Base-by-base conservation (phyloP, 2,888 invertebrate species). In the Torymus texanus region DNA sequence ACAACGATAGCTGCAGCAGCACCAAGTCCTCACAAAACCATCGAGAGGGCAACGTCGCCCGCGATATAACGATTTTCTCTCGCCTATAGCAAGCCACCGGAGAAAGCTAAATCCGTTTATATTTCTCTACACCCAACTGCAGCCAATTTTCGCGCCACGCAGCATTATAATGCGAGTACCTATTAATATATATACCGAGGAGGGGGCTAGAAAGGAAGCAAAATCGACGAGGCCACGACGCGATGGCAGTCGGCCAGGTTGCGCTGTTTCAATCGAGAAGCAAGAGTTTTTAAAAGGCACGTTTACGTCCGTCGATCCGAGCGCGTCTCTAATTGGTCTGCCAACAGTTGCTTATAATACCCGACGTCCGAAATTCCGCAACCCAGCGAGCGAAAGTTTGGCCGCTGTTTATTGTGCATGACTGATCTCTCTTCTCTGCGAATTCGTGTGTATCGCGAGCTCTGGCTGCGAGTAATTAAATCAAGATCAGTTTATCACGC, bases 211-310 rank as follows among this genome's bases (percentile, higher is more conserved):
- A 51, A 29, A 5, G 13, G 14, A 11, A 65, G 16, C 14, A 41
- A 74, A 80, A 77, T 80, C 77, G 67, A 80, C 58, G 62, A 24
- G 16, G 12, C 50, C 67, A 5, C 24, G 29, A 21, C 21, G n/a
- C 14, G 13, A 51, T 75, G 79, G 75, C 74, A 73, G 11, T 14
- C 18, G 29, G 73, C 78, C 78, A 79, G 58, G 73, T 74, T 73
- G 58, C 13, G 61, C 55, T 50, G 41, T 41, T 41, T 41, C 41
- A 41, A 41, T 41, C 41, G 41, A 4, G 41, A 41, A 41, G 41
- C 8, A 8, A 41, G 41, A 41, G 41, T 41, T 41, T 41, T 41
- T 41, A 41, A 41, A 41, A 41, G 41, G 41, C 41, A 8, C 41
- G 41, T 41, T 41, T 41, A 41, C 41, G 21, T 29, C 16, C 53